A percentile compares a stretch with the other conserved stretches of the same genome.
Conservation (phyloP, 1,140 invertebrate species). For the Listronotus bonariensis region DNA sequence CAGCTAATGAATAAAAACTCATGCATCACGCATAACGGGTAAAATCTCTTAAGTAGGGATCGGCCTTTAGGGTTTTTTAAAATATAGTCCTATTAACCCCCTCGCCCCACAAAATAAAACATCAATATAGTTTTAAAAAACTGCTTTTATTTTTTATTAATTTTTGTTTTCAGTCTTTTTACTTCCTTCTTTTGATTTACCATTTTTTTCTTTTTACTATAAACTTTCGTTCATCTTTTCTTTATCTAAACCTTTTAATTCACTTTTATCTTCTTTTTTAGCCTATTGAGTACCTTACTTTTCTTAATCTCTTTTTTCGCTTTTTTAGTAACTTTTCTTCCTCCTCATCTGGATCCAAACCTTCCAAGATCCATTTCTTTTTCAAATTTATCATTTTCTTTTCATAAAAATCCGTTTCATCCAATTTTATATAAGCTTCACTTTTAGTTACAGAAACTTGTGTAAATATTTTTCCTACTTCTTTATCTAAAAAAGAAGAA, state of each 20-base stretch:
- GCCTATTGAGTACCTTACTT: constrained; percentile 11
- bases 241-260: not conserved
- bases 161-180: no score
- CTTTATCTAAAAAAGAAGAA: constrained; percentile 69
- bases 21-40: no score
- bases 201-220: no score
- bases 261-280: constrained; percentile 9
- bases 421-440: constrained; percentile 89
- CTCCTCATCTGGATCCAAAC: constrained; percentile 78
- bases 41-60: no score
- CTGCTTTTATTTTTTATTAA: no score
- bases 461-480: constrained; percentile 84
- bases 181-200: no score
- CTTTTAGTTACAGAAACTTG: constrained; percentile 89
- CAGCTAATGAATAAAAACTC: no score
- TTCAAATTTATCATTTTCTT: constrained; percentile 84
- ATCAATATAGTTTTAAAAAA: no score
- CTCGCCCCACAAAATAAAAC: no score
- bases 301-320: constrained; percentile 50
- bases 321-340: constrained; percentile 63
- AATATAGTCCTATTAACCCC: no score
- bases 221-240: not conserved
- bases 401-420: constrained; percentile 91
- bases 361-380: constrained; percentile 85
- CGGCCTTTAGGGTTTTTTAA: no score